Conservation (phyloP, 2,797 vertebrate species). For the Betta splendens region DNA sequence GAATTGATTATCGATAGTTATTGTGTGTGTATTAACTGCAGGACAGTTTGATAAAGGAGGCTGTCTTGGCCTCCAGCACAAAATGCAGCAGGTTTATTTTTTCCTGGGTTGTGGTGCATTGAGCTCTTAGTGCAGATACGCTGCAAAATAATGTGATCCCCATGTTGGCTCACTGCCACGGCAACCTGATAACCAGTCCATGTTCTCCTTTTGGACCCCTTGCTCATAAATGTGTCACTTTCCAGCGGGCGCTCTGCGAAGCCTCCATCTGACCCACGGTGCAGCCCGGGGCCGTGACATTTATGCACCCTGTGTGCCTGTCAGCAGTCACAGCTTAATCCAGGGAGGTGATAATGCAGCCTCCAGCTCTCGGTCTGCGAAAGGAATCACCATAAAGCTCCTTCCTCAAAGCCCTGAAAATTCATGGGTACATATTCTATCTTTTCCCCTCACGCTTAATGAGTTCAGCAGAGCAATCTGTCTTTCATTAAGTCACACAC, state of each 20-base stretch:
- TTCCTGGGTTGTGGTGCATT: too few relatives aligned
- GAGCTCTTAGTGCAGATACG: too few relatives aligned
- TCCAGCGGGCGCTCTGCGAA: slow-evolving; percentile 18
- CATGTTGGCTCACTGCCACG: background rate
- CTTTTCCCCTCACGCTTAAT: slow-evolving; percentile 61
- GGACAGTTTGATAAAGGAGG: too few relatives aligned
- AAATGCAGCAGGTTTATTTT: too few relatives aligned
- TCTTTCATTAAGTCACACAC: slow-evolving; percentile 62
- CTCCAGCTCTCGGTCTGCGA: slow-evolving; percentile 62
- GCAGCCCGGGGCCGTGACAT: slow-evolving; percentile 32
- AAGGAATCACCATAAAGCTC: slow-evolving; percentile 71
- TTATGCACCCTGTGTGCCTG: slow-evolving; percentile 49
- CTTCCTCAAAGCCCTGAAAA: slow-evolving; percentile 45
- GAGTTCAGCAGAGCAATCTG: slow-evolving; percentile 66
- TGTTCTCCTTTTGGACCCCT: slow-evolving; percentile 1
- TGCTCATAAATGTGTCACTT: slow-evolving; percentile 40
- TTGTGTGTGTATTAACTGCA: too few relatives aligned
- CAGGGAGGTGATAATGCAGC: slow-evolving; percentile 68
- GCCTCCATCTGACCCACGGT: slow-evolving; percentile 31
- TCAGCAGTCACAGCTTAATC: slow-evolving; percentile 61
- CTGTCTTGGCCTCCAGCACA: too few relatives aligned
- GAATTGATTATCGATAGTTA: too few relatives aligned
- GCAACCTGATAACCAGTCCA: slow-evolving; percentile 1
- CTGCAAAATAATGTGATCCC: too few relatives aligned
- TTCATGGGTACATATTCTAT: slow-evolving; percentile 57